Conservation (phyloP, 1,140 invertebrate genomes). For the Wasmannia auropunctata region DNA sequence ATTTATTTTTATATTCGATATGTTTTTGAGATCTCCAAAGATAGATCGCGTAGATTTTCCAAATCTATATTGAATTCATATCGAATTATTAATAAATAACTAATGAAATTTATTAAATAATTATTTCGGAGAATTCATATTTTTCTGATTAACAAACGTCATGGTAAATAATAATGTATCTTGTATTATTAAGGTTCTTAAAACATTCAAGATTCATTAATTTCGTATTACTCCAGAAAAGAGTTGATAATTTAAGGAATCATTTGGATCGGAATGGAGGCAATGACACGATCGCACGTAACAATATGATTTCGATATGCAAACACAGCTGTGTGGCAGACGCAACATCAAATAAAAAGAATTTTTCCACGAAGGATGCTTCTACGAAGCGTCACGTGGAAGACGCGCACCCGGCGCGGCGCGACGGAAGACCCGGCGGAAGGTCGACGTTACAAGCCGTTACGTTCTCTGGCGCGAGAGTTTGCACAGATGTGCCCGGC, state of each 20-base stretch:
- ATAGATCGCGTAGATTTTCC: background rate
- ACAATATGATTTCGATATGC: conserved; percentile 25
- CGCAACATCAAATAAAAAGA: conserved; percentile 14
- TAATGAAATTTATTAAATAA: background rate
- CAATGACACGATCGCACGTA: background rate
- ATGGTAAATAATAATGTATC: background rate
- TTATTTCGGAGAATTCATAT: background rate
- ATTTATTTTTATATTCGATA: background rate
- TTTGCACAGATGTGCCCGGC: conserved; percentile 72
- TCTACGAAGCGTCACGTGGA: conserved; percentile 10
- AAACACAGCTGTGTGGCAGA: conserved; percentile 26
- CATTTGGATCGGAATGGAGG: background rate
- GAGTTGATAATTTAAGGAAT: background rate
- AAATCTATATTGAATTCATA: background rate
- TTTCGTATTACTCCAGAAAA: background rate
- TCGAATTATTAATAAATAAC: background rate
- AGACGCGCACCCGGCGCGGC: conserved; percentile 57
- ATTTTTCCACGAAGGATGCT: conserved; percentile 24
- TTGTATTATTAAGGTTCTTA: background rate
- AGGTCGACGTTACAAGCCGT: conserved; percentile 60
- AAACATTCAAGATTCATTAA: background rate
- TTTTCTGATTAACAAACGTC: background rate
- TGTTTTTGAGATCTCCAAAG: background rate
- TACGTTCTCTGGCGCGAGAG: conserved; percentile 61
- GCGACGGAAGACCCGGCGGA: conserved; percentile 60